phyloP scores from a whole-genome alignment of 2,113 vertebrate species.

The Hystrix cristata region DNA sequence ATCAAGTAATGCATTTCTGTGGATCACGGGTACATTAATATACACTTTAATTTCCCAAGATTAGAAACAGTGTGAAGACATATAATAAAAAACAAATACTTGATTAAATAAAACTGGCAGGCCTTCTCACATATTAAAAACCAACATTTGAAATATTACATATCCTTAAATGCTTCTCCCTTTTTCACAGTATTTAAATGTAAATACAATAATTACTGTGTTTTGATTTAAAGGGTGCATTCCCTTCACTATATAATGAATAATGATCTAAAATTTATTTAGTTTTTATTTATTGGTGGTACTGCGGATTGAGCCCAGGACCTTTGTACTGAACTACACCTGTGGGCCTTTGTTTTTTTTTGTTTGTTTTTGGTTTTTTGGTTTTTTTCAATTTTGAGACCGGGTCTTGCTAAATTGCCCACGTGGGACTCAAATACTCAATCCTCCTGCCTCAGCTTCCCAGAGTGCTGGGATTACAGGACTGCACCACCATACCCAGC shows the following conservation, averaged over 20 bases:
- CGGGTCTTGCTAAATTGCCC: neutral
- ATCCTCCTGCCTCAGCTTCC: neutral
- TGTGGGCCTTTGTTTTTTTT: neutral
- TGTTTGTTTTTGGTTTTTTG: too few species aligned
- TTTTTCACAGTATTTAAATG: neutral
- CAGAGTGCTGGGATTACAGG: neutral
- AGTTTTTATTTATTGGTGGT: neutral
- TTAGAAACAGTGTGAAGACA: neutral
- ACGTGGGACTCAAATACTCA: neutral
- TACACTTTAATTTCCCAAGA: slow-evolving; percentile 19
- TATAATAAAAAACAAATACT: slow-evolving; percentile 6
- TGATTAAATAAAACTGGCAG: neutral
- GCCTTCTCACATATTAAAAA: neutral
- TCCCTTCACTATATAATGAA: neutral
- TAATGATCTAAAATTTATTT: neutral
- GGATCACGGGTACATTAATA: slow-evolving; percentile 37
- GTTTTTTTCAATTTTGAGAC: neutral
- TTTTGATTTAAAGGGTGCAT: neutral
- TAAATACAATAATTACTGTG: neutral
- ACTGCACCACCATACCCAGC: neutral
- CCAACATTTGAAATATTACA: neutral
- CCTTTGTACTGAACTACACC: neutral
- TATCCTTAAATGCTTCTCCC: neutral
- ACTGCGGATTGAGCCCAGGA: neutral
- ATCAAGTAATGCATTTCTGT: neutral